A percentile compares a stretch with the other conserved stretches of the same genome.
phyloP scores from a whole-genome alignment of 37 sponge, comb jelly and placozoan species.

The Beroe forskalii region DNA sequence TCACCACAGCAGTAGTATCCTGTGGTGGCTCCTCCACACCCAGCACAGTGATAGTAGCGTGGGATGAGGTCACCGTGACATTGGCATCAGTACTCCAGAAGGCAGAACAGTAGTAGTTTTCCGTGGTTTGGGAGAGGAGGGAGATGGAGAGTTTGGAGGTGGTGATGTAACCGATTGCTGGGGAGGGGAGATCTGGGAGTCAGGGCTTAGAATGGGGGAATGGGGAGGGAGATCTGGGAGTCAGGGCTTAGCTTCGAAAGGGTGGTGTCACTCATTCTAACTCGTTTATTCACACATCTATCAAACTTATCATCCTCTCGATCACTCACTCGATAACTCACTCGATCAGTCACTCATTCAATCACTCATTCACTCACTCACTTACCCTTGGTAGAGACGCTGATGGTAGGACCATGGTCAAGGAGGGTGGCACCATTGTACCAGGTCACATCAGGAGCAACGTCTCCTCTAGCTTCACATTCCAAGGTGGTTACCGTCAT shows the following conservation, averaged over 20 bases:
- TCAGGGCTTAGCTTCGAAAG: neutral
- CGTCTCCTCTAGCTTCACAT: slow-evolving; percentile 9
- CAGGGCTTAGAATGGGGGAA: neutral
- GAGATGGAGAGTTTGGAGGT: slow-evolving; percentile 8
- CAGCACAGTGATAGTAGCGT: slow-evolving; percentile 27
- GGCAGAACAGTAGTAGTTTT: slow-evolving; percentile 27
- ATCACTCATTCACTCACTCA: neutral
- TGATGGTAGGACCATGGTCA: slow-evolving; percentile 50
- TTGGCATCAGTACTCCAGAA: neutral
- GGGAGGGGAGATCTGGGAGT: neutral
- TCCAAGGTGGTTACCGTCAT: neutral
- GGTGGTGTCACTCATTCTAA: neutral
- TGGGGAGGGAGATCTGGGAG: neutral
- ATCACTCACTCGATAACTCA: too few species aligned
- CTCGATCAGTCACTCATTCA: too few species aligned
- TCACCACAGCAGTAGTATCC: slow-evolving; percentile 10
- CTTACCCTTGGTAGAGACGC: slow-evolving; percentile 20
- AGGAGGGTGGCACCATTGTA: slow-evolving; percentile 17
- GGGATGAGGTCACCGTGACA: slow-evolving; percentile 32
- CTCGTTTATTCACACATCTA: too few species aligned
- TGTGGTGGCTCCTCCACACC: slow-evolving; percentile 9
- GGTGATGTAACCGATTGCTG: slow-evolving; percentile 34
- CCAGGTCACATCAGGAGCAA: slow-evolving; percentile 10
- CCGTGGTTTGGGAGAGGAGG: neutral
- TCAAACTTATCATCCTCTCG: too few species aligned